Evolutionary conservation across 2,888 invertebrate genomes (phyloP), one percentile per base, ranked within the genome.

Genomic region (Glaucopsyche alexis): DNA sequence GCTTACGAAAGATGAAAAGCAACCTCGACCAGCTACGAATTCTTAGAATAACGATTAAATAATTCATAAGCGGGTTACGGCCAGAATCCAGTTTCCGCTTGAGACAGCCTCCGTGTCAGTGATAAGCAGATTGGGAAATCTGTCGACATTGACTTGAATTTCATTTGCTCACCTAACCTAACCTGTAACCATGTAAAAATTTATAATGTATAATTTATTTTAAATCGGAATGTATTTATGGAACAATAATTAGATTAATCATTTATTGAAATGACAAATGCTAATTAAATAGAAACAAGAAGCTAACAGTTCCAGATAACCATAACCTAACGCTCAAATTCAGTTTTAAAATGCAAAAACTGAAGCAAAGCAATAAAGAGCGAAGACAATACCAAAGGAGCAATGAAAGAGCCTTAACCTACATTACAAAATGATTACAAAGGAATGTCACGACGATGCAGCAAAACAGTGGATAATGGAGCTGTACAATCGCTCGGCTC

Each of bases 381-480:
- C 76, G 78, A 77, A 79, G 78, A 79, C 76, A 78, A 78, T 78
- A 76, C 76, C 73, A 78, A 76, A 78, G 73, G 81, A 82, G 82
- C 84, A 83, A 83, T 82, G 85, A 87, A 85, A 84, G 83, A 87
- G 84, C 92, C 92, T 91, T 91, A 90, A 91, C 92, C 91, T 80
- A 91, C 86, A 90, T 91, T 88, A 82, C 80, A 82, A 79, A 84
- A 86, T 85, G 84, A 88, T 92, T 90, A 90, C 87, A 86, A 86
- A 85, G 90, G 92, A 89, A 91, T 91, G 91, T 90, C 91, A 90
- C 92, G 91, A 90, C 92, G 91, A 90, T 87, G 88, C 84, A 84
- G 86, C 87, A 85, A 83, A 86, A 86, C 86, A 85, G 89, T 90
- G 85, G 89, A 88, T 90, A 88, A 91, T 91, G 84, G 84, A 81